These are phyloP conservation scores for Mugil cephalus DNA, from an alignment of 2,113 vertebrate species.

Conservation along the genomic window DNA sequence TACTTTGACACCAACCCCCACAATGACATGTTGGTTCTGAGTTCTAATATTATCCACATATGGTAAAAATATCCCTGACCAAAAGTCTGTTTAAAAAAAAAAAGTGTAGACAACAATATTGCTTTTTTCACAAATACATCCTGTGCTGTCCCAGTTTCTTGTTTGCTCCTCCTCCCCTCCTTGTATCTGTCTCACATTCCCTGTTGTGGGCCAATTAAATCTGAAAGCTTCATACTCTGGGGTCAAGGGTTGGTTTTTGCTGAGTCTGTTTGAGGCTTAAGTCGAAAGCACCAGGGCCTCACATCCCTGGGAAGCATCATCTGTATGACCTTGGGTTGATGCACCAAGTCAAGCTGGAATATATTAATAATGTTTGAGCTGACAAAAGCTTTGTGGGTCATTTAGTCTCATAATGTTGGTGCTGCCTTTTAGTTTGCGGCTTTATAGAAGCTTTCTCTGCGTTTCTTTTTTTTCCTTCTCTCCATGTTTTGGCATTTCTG, in stretches of 20 bases:
- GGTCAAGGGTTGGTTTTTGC: constrained; percentile 53
- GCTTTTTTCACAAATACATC: background rate
- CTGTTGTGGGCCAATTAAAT: constrained; percentile 52
- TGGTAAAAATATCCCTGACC: background rate
- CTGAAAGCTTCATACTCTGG: constrained; percentile 17
- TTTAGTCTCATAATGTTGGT: background rate
- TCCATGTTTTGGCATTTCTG: background rate
- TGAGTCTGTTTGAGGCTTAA: constrained; percentile 43
- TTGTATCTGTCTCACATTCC: background rate
- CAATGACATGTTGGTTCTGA: too few relatives aligned
- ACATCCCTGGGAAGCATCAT: constrained; percentile 31
- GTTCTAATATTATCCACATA: background rate
- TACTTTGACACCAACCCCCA: background rate
- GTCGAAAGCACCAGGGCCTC: constrained; percentile 26
- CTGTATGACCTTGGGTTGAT: constrained; percentile 47
- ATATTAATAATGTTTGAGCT: constrained; percentile 48
- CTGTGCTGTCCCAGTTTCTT: background rate
- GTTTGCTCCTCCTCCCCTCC: background rate
- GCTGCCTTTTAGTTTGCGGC: constrained; percentile 1
- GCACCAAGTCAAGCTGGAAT: constrained; percentile 17
- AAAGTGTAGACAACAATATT: background rate
- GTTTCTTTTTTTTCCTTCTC: background rate
- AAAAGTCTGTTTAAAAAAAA: background rate
- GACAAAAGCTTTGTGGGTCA: constrained; percentile 29
- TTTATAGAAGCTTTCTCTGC: background rate